These are phyloP conservation scores for Periphyllus acericola DNA, from an alignment of 2,888 invertebrate genomes.

Conservation along the genomic window DNA sequence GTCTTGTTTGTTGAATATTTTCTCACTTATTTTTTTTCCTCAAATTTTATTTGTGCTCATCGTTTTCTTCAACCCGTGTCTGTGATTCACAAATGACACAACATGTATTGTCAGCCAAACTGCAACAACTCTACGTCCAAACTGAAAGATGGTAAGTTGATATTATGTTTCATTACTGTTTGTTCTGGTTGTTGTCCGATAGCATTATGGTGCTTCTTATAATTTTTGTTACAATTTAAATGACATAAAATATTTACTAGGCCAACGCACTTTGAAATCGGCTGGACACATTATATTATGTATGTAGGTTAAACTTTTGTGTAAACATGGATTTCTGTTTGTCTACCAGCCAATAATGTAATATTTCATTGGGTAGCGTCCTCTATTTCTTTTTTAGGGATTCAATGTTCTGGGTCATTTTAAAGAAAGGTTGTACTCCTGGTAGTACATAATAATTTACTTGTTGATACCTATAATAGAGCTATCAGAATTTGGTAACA, in stretches of 20 bases:
- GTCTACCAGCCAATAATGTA: background rate
- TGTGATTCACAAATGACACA: constrained; percentile 60
- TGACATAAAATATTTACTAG: background rate
- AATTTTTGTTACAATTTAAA: background rate
- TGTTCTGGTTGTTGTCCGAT: background rate
- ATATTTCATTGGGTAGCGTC: background rate
- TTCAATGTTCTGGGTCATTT: too few relatives aligned
- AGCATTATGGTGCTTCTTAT: background rate
- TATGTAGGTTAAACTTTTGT: constrained; percentile 32
- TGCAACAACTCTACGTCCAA: constrained; percentile 66
- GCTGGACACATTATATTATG: background rate
- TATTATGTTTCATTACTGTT: background rate
- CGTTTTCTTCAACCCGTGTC: background rate
- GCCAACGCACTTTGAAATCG: too few relatives aligned
- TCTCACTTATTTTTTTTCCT: background rate
- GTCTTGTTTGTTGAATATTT: too few relatives aligned
- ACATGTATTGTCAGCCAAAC: constrained; percentile 66
- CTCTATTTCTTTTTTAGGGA: too few relatives aligned
- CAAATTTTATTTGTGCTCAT: background rate
- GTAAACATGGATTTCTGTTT: background rate
- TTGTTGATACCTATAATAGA: too few relatives aligned
- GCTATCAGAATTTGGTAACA: too few relatives aligned
- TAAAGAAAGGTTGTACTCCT: too few relatives aligned
- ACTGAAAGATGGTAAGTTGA: constrained; percentile 66
- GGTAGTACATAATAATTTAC: too few relatives aligned